These are phyloP conservation scores for Liposcelis brunnea DNA, from an alignment of 2,888 invertebrate species.

Conservation along the genomic window DNA sequence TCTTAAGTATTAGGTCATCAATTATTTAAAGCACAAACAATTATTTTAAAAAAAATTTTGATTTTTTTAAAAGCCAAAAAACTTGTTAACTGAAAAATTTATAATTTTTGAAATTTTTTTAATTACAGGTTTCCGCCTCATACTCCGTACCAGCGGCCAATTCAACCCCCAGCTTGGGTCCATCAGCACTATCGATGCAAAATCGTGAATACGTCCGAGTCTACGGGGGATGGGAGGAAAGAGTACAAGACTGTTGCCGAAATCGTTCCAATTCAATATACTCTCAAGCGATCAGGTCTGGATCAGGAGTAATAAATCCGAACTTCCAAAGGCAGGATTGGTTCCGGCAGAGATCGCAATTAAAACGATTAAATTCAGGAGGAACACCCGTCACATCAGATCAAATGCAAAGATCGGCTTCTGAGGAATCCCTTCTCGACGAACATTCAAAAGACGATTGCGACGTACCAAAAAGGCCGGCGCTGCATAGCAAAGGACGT, in stretches of 20 bases:
- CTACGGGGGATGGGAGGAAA: constrained; percentile 43
- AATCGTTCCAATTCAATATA: constrained; percentile 12
- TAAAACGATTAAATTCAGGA: constrained; percentile 14
- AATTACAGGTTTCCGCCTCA: constrained; percentile 19
- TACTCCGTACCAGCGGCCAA: constrained; percentile 32
- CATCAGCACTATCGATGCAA: constrained; percentile 25
- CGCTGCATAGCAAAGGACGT: constrained; percentile 20
- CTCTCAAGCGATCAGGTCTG: constrained; percentile 10
- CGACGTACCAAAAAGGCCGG: too few relatives aligned
- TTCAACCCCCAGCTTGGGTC: constrained; percentile 28
- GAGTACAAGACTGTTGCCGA: constrained; percentile 21
- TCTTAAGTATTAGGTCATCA: too few relatives aligned
- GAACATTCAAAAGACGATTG: too few relatives aligned
- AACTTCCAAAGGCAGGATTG: constrained; percentile 35
- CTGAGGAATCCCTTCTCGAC: constrained; percentile 26
- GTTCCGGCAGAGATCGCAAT: constrained; percentile 26
- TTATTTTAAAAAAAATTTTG: too few relatives aligned
- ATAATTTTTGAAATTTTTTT: background rate
- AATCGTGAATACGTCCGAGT: constrained; percentile 36
- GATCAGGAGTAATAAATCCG: constrained; percentile 20
- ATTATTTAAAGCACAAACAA: too few relatives aligned
- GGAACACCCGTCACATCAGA: constrained; percentile 14
- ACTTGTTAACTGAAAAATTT: background rate
- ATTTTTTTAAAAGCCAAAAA: too few relatives aligned
- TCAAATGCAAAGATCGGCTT: constrained; percentile 24